Evolutionary conservation across 2,797 vertebrate species (phyloP).

Genomic region (Eleutherodactylus coqui): DNA sequence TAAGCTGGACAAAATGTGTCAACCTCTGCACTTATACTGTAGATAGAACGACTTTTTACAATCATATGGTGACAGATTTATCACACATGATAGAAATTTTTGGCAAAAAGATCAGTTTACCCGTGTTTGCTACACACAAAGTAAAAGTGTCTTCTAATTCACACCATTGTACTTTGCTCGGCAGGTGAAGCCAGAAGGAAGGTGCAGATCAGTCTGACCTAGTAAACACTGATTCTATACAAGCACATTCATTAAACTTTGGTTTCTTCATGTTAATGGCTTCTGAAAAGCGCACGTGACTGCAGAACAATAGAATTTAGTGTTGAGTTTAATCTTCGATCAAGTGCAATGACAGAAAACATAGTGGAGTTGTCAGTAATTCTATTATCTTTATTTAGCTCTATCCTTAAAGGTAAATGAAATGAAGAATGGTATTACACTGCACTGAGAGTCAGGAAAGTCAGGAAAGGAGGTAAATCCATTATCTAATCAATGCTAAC

Average conservation of each 20-base stretch:
- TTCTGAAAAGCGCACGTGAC: not conserved
- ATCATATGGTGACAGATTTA: not conserved
- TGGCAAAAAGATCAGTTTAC: not conserved
- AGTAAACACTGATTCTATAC: conserved; percentile 25
- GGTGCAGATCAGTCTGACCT: conserved; percentile 24
- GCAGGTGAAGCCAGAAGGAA: not conserved
- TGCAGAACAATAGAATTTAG: conserved; percentile 4
- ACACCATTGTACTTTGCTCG: not conserved
- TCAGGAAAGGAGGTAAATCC: conserved; percentile 29
- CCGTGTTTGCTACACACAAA: not conserved
- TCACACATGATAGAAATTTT: not conserved
- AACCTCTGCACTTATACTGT: too few relatives aligned
- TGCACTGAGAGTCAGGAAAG: conserved; percentile 21
- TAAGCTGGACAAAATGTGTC: not conserved
- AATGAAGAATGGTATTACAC: conserved; percentile 43
- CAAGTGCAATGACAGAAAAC: conserved; percentile 40
- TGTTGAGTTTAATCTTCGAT: conserved; percentile 35
- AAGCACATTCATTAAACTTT: conserved; percentile 29
- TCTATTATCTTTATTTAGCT: conserved; percentile 55
- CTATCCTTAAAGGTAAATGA: conserved; percentile 41
- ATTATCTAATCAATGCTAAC: conserved; percentile 22
- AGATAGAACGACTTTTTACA: too few relatives aligned
- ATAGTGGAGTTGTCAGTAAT: conserved; percentile 49
- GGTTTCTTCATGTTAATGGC: conserved; percentile 39
- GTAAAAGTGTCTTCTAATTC: not conserved